Evolutionary conservation across 2,888 invertebrate species (phyloP), one percentile per base, ranked within the genome.

Genomic region (Thumatha senex): DNA sequence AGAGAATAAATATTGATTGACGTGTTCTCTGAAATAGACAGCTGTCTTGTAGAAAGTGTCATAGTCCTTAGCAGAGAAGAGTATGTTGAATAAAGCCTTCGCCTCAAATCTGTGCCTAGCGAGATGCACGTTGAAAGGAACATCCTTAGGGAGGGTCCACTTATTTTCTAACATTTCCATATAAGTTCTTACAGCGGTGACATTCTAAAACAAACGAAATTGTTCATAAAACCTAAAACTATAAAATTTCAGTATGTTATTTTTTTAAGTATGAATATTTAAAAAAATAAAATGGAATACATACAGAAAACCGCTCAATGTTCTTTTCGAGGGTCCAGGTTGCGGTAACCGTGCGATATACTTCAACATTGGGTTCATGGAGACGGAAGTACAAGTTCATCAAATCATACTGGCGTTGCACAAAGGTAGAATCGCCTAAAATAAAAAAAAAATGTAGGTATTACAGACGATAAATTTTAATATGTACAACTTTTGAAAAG

Each of bases 1-100:
- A 39, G 94, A 89, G 77, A 93, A 96, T 72, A 96, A 88, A 47
- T 93, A 93, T 79, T 95, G 95, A 78, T 96, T 96, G 53, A 95
- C 83, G 58, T 93, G 84, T 48, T 94, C 86, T 49, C 95, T 94
- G 18, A 95, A 92, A 92, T 94, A 95, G 34, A 93, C 93, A 33
- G 95, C 95, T 9, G 94, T 94, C 63, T 93, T 93, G 78, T 93
- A 92, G 87, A 96, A 95, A 34, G 94, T 94, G 18, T 93, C 92
- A 77, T 93, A 96, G 76, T 95, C 94, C 77, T 95, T 95, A 61
- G 96, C 95, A 51, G 94, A 93, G 84, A 92, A 93, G 60, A 96
- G 90, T 48, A 95, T 86, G 72, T 95, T 93, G 84, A 94, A 95
- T 15, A 96, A 80, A 7, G 93, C 93, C 4, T 92, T 75, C 9